These are phyloP conservation scores for Cercopithecus petaurista DNA, from an alignment of 2,797 vertebrate species.

Conservation along the genomic window DNA sequence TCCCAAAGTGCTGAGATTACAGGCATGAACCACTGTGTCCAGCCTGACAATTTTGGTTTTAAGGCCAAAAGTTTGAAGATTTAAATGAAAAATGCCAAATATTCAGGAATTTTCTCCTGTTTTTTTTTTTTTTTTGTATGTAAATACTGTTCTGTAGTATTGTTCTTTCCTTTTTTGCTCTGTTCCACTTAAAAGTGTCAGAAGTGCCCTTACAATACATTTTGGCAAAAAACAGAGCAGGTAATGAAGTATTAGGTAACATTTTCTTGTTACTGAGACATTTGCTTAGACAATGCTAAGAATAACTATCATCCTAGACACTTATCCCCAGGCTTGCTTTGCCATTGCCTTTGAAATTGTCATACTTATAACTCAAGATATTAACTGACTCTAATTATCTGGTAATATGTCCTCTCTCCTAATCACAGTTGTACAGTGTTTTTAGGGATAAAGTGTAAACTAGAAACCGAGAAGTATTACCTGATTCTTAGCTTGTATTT, in stretches of 20 bases:
- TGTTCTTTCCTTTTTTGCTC: neutral
- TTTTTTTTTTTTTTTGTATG: neutral
- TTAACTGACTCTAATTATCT: constrained; percentile 22
- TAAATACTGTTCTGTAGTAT: neutral
- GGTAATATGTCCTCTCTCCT: neutral
- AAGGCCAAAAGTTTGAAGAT: neutral
- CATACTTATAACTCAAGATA: constrained; percentile 47
- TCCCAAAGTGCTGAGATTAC: neutral
- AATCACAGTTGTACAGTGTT: neutral
- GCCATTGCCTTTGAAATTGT: constrained; percentile 5
- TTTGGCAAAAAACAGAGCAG: constrained; percentile 53
- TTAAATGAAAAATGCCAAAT: constrained; percentile 36
- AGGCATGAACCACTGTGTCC: neutral
- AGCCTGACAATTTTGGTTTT: neutral
- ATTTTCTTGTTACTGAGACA: constrained; percentile 53
- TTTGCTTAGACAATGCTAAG: constrained; percentile 60
- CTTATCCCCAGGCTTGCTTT: constrained; percentile 38
- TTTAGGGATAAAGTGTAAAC: neutral
- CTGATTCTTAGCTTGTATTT: constrained; percentile 41
- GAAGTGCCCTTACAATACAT: constrained; percentile 36
- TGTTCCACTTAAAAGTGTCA: constrained; percentile 36
- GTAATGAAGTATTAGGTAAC: constrained; percentile 52
- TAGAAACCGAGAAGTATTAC: neutral
- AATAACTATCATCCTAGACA: constrained; percentile 41
- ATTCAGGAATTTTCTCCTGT: neutral